phyloP scores from a whole-genome alignment of 2,888 invertebrate genomes.

The Stictocephala bisonia region DNA sequence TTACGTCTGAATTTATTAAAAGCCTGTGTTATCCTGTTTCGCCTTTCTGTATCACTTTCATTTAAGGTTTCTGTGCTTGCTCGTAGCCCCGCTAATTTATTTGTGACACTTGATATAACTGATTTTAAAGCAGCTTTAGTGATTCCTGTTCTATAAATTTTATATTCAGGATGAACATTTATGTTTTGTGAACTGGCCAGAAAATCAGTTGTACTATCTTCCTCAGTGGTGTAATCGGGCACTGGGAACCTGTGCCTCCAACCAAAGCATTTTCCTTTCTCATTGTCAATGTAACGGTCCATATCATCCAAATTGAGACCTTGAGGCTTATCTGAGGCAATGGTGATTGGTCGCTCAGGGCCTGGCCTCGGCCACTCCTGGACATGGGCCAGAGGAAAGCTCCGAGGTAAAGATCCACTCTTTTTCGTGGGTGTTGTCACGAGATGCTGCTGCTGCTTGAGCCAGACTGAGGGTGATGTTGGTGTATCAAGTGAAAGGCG shows the following conservation, averaged over 20 bases:
- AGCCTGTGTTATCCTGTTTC: slow-evolving; percentile 60
- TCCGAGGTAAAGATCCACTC: slow-evolving; percentile 81
- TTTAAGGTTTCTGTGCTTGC: slow-evolving; percentile 65
- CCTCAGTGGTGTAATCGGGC: slow-evolving; percentile 61
- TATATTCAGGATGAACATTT: slow-evolving; percentile 81
- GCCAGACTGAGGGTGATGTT: slow-evolving; percentile 76
- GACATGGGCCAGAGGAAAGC: slow-evolving; percentile 73
- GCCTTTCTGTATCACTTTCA: slow-evolving; percentile 55
- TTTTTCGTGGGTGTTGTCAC: slow-evolving; percentile 72
- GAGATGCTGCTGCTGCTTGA: slow-evolving; percentile 77
- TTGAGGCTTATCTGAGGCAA: slow-evolving; percentile 77
- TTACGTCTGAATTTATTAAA: slow-evolving; percentile 63
- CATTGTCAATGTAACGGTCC: slow-evolving; percentile 66
- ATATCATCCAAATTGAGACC: slow-evolving; percentile 74
- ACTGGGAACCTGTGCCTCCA: slow-evolving; percentile 55
- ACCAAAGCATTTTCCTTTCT: slow-evolving; percentile 55
- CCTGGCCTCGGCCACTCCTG: slow-evolving; percentile 65
- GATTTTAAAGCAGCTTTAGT: slow-evolving; percentile 59
- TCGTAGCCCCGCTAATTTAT: slow-evolving; percentile 63
- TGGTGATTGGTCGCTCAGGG: slow-evolving; percentile 75
- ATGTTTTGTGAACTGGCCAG: slow-evolving; percentile 63
- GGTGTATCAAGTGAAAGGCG: slow-evolving; percentile 65
- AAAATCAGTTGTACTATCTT: slow-evolving; percentile 63
- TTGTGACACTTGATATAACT: slow-evolving; percentile 62
- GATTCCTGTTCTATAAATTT: slow-evolving; percentile 58